A percentile compares a stretch with the other conserved stretches of the same genome.
Evolutionary conservation across 2,113 vertebrate genomes (phyloP).

Genomic region (Pygoscelis antarcticus): DNA sequence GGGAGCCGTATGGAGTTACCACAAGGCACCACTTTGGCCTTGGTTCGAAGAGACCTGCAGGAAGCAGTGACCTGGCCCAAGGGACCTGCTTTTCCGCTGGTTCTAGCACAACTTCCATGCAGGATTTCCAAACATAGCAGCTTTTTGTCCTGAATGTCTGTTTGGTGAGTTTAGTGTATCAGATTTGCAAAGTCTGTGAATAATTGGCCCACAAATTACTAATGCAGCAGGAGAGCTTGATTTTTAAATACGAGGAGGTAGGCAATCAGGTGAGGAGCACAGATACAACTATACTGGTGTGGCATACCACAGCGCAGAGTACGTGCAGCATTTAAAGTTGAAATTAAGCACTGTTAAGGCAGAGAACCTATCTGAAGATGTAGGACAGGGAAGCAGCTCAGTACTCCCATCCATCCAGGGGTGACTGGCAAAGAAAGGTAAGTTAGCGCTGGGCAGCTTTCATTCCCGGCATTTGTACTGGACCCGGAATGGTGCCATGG

Average conservation of each 20-base stretch:
- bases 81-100: not conserved
- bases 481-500: constrained; percentile 71
- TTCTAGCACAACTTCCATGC: not conserved
- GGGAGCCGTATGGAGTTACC: not conserved
- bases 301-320: not conserved
- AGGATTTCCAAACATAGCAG: not conserved
- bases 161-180: not conserved
- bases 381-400: not conserved
- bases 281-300: not conserved
- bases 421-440: not conserved
- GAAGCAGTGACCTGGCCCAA: not conserved
- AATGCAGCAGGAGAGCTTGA: not conserved
- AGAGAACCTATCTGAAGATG: not conserved
- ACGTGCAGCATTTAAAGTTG: not conserved
- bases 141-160: not conserved
- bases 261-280: not conserved
- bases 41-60: not conserved
- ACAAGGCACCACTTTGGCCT: not conserved
- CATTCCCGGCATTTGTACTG: constrained; percentile 65
- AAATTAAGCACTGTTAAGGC: not conserved
- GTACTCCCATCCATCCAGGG: not conserved
- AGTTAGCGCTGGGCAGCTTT: not conserved
- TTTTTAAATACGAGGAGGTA: not conserved
- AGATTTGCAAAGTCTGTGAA: not conserved
- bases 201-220: not conserved